Base-by-base conservation (phyloP, 2,888 invertebrate species). In the Metalampra italica region DNA sequence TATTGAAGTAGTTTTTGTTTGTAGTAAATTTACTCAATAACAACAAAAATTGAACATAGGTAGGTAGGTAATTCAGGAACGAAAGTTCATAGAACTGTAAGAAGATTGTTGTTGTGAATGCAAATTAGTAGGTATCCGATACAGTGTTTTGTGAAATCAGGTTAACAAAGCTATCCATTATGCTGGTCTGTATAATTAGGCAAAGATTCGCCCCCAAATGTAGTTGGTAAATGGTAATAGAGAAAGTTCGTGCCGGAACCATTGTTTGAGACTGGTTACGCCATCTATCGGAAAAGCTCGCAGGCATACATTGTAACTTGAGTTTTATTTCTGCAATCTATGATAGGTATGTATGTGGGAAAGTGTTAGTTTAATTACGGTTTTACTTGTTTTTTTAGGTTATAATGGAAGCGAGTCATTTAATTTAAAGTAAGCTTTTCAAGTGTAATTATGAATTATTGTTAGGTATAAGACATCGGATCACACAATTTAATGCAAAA, bases 231-330 rank as follows among this genome's bases (percentile, higher is more conserved):
- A 46, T 52, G 44, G 57, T 60, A 57, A 62, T 49, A 53, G 53
- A 51, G 57, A 67, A 68, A 51, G 53, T 43, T 44, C 51, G 45
- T 52, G 53, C 47, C 57, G 22, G 22, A 22, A 22, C 22, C 49
- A 65, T 73, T 82, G 75, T 82, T 77, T 72, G 71, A 46, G 51
- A 71, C 80, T 48, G 53, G 66, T 71, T 55, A 66, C 81, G 84
- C 83, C 83, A 85, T 85, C 84, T 86, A 71, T 54, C 56, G 74
- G 50, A 51, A 59, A 60, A 52, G 54, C 45, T 51, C 41, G 32
- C 43, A 37, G 45, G 14, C 15, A 3, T 22, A 22, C 22, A 22
- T 22, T 22, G 22, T 22, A 22, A 22, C 22, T 22, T 22, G n/a
- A n/a, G n/a, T 34, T 34, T 34, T 9, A 34, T 34, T 34, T 22